Evolutionary conservation across 1,140 invertebrate genomes (phyloP).

Genomic region (Phocides pigmalion): DNA sequence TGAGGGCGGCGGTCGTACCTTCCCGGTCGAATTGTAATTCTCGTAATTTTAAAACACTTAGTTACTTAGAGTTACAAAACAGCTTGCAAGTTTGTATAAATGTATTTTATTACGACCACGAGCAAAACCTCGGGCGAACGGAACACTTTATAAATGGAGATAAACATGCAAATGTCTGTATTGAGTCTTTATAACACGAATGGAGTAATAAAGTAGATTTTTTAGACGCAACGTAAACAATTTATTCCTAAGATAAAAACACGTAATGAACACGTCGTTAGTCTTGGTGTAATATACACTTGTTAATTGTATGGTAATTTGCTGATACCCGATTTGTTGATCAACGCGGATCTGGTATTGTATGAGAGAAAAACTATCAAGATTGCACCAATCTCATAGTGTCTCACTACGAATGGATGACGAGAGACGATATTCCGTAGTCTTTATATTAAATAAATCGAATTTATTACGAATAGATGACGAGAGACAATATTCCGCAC

Average conservation of each 20-base stretch:
- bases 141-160: neutral
- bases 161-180: constrained; percentile 18
- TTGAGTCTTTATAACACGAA: neutral
- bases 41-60: no score
- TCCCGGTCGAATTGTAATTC: no score
- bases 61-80: no score
- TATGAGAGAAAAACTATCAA: constrained; percentile 7
- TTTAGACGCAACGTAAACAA: neutral
- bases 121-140: no score
- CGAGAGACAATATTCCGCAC: neutral
- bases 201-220: neutral
- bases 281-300: constrained; percentile 24
- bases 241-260: constrained; percentile 20
- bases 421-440: neutral
- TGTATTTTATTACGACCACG: no score
- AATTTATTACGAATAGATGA: neutral
- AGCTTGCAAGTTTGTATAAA: no score
- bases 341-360: constrained; percentile 6
- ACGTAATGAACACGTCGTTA: constrained; percentile 10
- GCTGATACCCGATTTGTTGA: constrained; percentile 8
- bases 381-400: neutral
- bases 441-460: no score
- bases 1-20: no score
- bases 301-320: constrained; percentile 24
- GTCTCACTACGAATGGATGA: neutral